A percentile compares a stretch with the other conserved stretches of the same genome.
Evolutionary conservation across 2,113 vertebrate species (phyloP).

Genomic region (zebrafish (Danio rerio)): DNA sequence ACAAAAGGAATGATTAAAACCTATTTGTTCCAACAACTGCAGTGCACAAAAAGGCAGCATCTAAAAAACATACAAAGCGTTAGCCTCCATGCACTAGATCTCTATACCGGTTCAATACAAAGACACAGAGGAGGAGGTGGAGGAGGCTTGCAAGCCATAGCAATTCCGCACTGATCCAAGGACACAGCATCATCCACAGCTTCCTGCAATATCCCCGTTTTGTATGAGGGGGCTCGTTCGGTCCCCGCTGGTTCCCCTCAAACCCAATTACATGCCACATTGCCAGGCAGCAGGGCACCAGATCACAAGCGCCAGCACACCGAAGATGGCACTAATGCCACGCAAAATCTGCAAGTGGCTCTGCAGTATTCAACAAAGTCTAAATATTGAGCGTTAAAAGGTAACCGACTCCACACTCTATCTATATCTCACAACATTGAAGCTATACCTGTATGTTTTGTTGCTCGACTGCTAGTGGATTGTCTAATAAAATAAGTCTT

Average conservation of each 20-base stretch:
- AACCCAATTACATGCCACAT: slow-evolving; percentile 58
- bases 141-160: slow-evolving; percentile 5
- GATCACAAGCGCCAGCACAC: slow-evolving; percentile 41
- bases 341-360: slow-evolving; percentile 13
- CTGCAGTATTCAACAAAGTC: slow-evolving; percentile 1
- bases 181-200: slow-evolving; percentile 21
- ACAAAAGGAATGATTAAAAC: not conserved
- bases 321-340: slow-evolving; percentile 35
- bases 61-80: not conserved
- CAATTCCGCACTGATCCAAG: slow-evolving; percentile 22
- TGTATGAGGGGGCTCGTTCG: slow-evolving; percentile 31
- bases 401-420: not conserved
- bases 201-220: slow-evolving; percentile 31
- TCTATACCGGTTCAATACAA: slow-evolving; percentile 27
- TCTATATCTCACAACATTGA: not conserved
- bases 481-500: not conserved
- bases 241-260: slow-evolving; percentile 42
- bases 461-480: not conserved
- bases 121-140: not conserved
- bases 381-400: slow-evolving; percentile 1
- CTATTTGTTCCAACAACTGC: not conserved
- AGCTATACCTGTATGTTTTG: not conserved
- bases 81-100: slow-evolving; percentile 22
- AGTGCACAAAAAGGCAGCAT: not conserved
- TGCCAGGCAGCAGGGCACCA: slow-evolving; percentile 50